Evolutionary conservation across 2,888 invertebrate species (phyloP), one percentile per base, ranked within the genome.

Genomic region (Schizotus pectinicornis): DNA sequence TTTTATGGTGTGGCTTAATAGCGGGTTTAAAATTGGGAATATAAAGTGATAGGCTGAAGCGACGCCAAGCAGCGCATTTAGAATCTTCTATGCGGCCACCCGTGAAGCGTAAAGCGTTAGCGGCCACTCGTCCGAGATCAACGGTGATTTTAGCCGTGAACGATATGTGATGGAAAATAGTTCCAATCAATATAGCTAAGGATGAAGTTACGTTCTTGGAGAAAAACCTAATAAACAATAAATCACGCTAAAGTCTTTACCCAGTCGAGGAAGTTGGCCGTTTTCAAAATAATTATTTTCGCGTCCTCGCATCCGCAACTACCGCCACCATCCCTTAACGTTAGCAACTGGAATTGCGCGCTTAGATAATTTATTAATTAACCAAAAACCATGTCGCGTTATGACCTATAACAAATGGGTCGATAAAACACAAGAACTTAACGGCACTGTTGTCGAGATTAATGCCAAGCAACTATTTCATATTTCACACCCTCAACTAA

Each of bases 111-210:
- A 56, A 55, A 59, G 58, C 62, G 64, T 64, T 65, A 22, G 22
- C 22, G 63, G 62, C 65, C 56, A 65, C 65, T 65, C 63, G 60
- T 56, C 54, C 56, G 64, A 62, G 61, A 62, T 64, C 64, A 64
- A 64, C 65, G 64, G 50, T 61, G 64, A 64, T 63, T 63, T 61
- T 64, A 59, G 52, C 64, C 60, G 64, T 61, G 54, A 58, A 62
- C 62, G 59, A 61, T 63, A 63, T 61, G 61, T 59, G 62, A 66
- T 56, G 59, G 59, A 63, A 66, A 63, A 59, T 63, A 64, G 56
- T 66, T 63, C 47, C 56, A 56, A 56, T 56, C 56, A 56, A 59
- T 55, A 61, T 56, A 60, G 59, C 62, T 63, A 61, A 66, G 64
- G 46, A 55, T 48, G 36, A 43, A 48, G 34, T 49, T 38, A 13